phyloP scores from a whole-genome alignment of 2,113 vertebrate species.

The Callorhinus ursinus region DNA sequence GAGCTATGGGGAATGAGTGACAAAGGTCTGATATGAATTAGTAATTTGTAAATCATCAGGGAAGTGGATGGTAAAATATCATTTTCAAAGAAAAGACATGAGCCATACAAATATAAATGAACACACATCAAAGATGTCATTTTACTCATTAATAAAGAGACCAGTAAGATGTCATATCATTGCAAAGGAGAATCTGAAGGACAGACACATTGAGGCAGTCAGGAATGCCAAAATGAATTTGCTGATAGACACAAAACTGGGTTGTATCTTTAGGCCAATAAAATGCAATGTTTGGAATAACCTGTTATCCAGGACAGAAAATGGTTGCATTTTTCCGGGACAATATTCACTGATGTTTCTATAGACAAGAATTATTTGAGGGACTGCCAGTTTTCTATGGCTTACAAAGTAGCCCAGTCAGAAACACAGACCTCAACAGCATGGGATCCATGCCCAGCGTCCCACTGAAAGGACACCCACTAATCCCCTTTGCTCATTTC shows the following conservation, averaged over 20 bases:
- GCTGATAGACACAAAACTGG: not conserved
- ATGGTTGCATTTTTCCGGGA: not conserved
- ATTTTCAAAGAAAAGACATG: not conserved
- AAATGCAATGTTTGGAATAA: not conserved
- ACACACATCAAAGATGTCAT: not conserved
- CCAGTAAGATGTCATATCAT: too few relatives aligned
- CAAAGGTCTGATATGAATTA: not conserved
- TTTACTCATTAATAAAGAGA: not conserved
- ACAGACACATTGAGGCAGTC: too few relatives aligned
- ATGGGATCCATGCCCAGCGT: not conserved
- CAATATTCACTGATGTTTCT: not conserved
- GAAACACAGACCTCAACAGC: not conserved
- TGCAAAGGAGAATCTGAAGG: not conserved
- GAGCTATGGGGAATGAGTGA: not conserved
- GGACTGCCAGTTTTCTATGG: not conserved
- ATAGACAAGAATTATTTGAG: not conserved
- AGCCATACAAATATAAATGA: not conserved
- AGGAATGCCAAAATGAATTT: not conserved
- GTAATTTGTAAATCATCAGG: not conserved
- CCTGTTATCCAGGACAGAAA: not conserved
- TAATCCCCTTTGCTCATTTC: not conserved
- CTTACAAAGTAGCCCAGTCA: not conserved
- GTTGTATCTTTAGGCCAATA: not conserved
- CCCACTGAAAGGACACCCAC: not conserved
- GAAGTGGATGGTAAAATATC: too few relatives aligned